These are phyloP conservation scores for Pycnonotus jocosus DNA, from an alignment of 2,113 vertebrate genomes.

Conservation along the genomic window DNA sequence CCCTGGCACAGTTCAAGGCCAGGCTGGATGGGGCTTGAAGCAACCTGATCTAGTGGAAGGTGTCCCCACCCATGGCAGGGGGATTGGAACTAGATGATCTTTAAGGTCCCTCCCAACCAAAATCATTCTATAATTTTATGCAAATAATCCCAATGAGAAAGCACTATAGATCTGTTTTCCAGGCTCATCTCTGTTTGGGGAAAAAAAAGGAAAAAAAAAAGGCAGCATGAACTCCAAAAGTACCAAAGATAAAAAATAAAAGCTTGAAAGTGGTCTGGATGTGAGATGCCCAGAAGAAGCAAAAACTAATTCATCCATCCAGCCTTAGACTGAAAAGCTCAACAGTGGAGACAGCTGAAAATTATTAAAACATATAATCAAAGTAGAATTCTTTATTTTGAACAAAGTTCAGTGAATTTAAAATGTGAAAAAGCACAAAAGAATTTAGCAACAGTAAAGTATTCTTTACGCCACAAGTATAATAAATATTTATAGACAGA, in stretches of 20 bases:
- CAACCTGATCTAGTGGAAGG: not conserved
- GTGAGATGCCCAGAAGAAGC: not conserved
- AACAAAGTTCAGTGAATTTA: not conserved
- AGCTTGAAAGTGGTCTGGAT: not conserved
- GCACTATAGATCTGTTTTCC: not conserved
- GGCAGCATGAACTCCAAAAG: not conserved
- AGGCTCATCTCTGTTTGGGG: not conserved
- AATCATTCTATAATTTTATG: not conserved
- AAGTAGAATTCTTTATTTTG: not conserved
- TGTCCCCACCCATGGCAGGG: too few species aligned
- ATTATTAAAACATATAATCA: not conserved
- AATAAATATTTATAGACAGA: not conserved
- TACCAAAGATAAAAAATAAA: not conserved
- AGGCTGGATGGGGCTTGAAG: not conserved
- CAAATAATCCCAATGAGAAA: not conserved
- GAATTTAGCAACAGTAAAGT: not conserved
- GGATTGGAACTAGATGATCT: not conserved
- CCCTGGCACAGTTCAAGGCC: not conserved
- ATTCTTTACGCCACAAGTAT: not conserved
- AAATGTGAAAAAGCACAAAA: not conserved
- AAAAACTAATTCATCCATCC: not conserved
- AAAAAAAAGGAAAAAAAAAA: too few species aligned
- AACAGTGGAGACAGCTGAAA: conserved; percentile 13
- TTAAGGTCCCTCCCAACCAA: not conserved
- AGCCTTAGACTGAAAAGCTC: not conserved